Evolutionary conservation across 1,140 invertebrate genomes (phyloP).

Genomic region (Bombus pascuorum): DNA sequence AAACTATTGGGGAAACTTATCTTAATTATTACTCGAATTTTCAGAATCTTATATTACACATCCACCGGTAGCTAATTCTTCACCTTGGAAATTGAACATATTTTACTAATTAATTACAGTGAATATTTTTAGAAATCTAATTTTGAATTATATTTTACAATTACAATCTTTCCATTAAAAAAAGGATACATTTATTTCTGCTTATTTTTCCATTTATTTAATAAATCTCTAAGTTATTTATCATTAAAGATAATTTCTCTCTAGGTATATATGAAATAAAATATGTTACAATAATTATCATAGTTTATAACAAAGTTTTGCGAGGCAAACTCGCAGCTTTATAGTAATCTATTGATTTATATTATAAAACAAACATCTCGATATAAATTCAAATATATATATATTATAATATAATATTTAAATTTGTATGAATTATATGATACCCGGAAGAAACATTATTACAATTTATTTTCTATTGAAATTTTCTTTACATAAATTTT

Average conservation of each 20-base stretch:
- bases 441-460: slow-evolving; percentile 39
- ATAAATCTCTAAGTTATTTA: not conserved
- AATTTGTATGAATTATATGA: slow-evolving; percentile 39
- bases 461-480: slow-evolving; percentile 47
- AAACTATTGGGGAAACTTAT: not conserved
- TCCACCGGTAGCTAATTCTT: slow-evolving; percentile 68
- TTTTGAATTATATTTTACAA: not conserved
- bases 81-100: slow-evolving; percentile 68
- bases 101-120: slow-evolving; percentile 55
- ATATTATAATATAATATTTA: slow-evolving; percentile 46
- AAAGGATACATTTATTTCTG: not conserved
- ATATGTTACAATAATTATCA: slow-evolving; percentile 14
- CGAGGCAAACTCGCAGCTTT: not conserved
- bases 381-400: slow-evolving; percentile 31
- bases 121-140: slow-evolving; percentile 29
- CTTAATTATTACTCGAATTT: slow-evolving; percentile 54
- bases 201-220: slow-evolving; percentile 17
- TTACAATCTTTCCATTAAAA: not conserved
- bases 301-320: slow-evolving; percentile 14
- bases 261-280: slow-evolving; percentile 18
- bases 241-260: slow-evolving; percentile 19
- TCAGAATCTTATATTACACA: slow-evolving; percentile 71
- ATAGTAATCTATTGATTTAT: not conserved
- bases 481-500: slow-evolving; percentile 51
- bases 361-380: slow-evolving; percentile 4